A percentile compares a stretch with the other conserved stretches of the same genome.
Conservation (phyloP, 2,113 vertebrate genomes). For the Cinclus cinclus region DNA sequence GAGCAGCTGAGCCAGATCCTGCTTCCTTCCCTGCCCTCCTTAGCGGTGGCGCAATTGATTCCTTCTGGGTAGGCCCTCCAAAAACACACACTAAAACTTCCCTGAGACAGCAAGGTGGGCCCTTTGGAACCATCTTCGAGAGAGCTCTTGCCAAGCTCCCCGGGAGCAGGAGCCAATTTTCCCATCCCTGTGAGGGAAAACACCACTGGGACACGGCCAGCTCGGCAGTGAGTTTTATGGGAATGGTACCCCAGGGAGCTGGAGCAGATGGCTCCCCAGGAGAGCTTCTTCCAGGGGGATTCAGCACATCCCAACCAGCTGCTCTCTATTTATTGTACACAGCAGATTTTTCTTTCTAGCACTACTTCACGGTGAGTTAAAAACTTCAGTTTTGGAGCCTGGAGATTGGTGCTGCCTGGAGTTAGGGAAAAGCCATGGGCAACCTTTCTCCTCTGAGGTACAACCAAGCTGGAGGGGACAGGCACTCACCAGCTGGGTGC, state of each 20-base stretch:
- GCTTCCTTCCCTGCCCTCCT: fast-evolving
- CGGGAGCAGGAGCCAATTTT: not conserved
- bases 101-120: not conserved
- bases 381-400: not conserved
- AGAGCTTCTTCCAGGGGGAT: not conserved
- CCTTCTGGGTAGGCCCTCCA: not conserved
- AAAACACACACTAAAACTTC: not conserved
- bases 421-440: not conserved
- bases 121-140: not conserved
- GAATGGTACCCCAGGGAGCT: not conserved
- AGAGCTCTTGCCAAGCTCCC: not conserved
- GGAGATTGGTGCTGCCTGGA: not conserved
- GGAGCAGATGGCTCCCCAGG: constrained; percentile 43
- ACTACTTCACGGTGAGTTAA: not conserved
- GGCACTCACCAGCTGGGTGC: constrained; percentile 83
- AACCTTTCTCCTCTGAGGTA: not conserved
- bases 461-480: fast-evolving
- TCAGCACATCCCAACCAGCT: not conserved
- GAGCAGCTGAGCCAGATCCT: not conserved
- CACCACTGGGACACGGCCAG: not conserved
- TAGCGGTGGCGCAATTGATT: not conserved
- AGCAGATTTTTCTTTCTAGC: not conserved
- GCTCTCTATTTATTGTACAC: not conserved
- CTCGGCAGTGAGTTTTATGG: not conserved
- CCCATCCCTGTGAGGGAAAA: not conserved